Percentiles rank a stretch among this genome's conserved stretches.
phyloP scores from a whole-genome alignment of 2,888 invertebrate species.

The Phania funesta region DNA sequence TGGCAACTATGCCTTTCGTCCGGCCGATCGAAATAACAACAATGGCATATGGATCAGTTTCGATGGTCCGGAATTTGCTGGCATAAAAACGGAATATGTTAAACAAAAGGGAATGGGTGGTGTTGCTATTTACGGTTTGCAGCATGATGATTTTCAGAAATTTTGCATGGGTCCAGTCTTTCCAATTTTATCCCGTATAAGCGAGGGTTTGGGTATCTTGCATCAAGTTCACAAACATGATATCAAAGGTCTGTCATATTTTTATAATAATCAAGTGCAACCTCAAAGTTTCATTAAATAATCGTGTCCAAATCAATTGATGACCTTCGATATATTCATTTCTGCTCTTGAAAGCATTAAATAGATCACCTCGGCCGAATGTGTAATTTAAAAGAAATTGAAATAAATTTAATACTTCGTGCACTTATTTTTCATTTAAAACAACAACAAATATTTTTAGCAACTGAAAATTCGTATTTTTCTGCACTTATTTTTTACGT shows the following conservation, averaged over 20 bases:
- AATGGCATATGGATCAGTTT: slow-evolving; percentile 90
- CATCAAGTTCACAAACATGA: not conserved
- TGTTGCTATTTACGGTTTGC: slow-evolving; percentile 87
- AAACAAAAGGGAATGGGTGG: slow-evolving; percentile 88
- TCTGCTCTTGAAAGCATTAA: too few species aligned
- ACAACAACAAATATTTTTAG: too few species aligned
- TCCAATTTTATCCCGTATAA: slow-evolving; percentile 79
- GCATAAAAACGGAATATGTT: slow-evolving; percentile 87
- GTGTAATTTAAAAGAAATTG: too few species aligned
- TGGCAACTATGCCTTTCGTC: slow-evolving; percentile 88
- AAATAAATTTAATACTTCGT: too few species aligned
- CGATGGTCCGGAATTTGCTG: slow-evolving; percentile 91
- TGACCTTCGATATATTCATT: too few species aligned
- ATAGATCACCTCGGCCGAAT: too few species aligned
- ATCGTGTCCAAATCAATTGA: too few species aligned
- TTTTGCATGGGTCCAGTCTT: slow-evolving; percentile 89
- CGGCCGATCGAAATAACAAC: slow-evolving; percentile 84
- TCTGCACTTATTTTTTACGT: too few species aligned
- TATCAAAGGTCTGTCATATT: not conserved
- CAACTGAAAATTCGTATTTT: too few species aligned
- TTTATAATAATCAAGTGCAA: not conserved
- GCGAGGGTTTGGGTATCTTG: not conserved
- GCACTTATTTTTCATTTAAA: too few species aligned
- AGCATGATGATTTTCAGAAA: slow-evolving; percentile 90
- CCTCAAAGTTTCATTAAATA: not conserved